A percentile compares a stretch with the other conserved stretches of the same genome.
Evolutionary conservation across 1,140 invertebrate species (phyloP).

Genomic region (Subanguina moxae): DNA sequence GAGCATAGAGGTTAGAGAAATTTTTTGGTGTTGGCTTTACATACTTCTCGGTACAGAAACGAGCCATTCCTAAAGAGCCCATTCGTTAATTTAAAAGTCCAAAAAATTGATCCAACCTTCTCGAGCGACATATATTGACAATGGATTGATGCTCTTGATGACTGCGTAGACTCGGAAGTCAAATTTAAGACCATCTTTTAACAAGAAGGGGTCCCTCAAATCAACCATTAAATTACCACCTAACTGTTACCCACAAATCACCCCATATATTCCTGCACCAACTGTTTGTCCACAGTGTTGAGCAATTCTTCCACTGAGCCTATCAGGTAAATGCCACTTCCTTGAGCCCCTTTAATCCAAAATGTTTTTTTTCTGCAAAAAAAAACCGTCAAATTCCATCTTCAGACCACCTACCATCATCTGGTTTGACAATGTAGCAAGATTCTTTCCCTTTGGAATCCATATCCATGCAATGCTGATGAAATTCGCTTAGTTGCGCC

Average conservation of each 20-base stretch:
- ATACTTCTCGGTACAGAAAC: slow-evolving; percentile 63
- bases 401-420: slow-evolving; percentile 55
- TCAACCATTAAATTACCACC: neutral
- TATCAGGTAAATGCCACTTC: slow-evolving; percentile 64
- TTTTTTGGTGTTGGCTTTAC: slow-evolving; percentile 55
- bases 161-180: slow-evolving; percentile 64
- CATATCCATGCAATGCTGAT: slow-evolving; percentile 38
- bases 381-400: too few species aligned
- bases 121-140: slow-evolving; percentile 62
- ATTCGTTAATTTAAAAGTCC: neutral
- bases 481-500: slow-evolving; percentile 61
- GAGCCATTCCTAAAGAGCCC: slow-evolving; percentile 57
- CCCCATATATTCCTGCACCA: slow-evolving; percentile 62
- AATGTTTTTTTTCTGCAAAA: neutral
- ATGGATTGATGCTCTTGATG: slow-evolving; percentile 61
- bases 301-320: slow-evolving; percentile 59
- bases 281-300: slow-evolving; percentile 47
- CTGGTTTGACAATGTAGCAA: slow-evolving; percentile 64
- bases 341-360: slow-evolving; percentile 61
- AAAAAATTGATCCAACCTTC: slow-evolving; percentile 57
- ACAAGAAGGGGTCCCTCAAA: slow-evolving; percentile 60
- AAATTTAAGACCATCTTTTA: slow-evolving; percentile 63
- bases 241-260: slow-evolving; percentile 30
- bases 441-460: slow-evolving; percentile 50
- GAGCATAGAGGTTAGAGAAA: slow-evolving; percentile 62